Evolutionary conservation across 1,140 invertebrate species (phyloP).

Genomic region (Polypedilum vanderplanki): DNA sequence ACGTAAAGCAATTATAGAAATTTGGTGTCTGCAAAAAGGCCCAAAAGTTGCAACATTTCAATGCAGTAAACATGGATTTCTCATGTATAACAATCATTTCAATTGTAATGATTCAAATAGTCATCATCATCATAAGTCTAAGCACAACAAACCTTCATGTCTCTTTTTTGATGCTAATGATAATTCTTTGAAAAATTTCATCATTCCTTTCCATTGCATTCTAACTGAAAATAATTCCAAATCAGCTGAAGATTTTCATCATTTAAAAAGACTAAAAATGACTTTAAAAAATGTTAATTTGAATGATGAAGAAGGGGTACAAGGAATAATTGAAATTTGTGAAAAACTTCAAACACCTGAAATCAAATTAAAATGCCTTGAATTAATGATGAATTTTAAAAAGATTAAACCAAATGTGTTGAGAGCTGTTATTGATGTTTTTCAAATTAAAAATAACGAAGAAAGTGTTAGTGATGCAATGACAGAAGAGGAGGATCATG

Average conservation of each 20-base stretch:
- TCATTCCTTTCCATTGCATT: constrained; percentile 83
- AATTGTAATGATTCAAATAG: constrained; percentile 48
- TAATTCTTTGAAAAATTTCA: constrained; percentile 64
- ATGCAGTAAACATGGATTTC: constrained; percentile 71
- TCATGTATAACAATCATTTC: constrained; percentile 66
- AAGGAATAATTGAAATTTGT: constrained; percentile 48
- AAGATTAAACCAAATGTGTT: constrained; percentile 47
- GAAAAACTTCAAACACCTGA: constrained; percentile 66
- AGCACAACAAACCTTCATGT: constrained; percentile 59
- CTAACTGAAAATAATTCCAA: constrained; percentile 81
- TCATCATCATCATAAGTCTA: constrained; percentile 45
- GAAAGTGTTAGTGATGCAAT: not conserved
- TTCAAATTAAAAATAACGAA: not conserved
- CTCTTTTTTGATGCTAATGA: constrained; percentile 78
- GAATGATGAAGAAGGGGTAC: constrained; percentile 47
- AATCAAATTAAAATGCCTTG: constrained; percentile 61
- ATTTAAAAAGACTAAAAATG: constrained; percentile 70
- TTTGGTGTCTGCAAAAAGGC: constrained; percentile 79
- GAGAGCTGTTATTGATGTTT: not conserved
- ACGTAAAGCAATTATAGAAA: constrained; percentile 74
- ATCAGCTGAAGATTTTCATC: constrained; percentile 76
- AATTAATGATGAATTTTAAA: constrained; percentile 59
- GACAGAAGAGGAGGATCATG: not conserved
- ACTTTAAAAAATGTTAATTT: constrained; percentile 49
- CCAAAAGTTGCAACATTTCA: constrained; percentile 83